Evolutionary conservation across 2,797 vertebrate species (phyloP).

Genomic region (Glossophaga mutica): DNA sequence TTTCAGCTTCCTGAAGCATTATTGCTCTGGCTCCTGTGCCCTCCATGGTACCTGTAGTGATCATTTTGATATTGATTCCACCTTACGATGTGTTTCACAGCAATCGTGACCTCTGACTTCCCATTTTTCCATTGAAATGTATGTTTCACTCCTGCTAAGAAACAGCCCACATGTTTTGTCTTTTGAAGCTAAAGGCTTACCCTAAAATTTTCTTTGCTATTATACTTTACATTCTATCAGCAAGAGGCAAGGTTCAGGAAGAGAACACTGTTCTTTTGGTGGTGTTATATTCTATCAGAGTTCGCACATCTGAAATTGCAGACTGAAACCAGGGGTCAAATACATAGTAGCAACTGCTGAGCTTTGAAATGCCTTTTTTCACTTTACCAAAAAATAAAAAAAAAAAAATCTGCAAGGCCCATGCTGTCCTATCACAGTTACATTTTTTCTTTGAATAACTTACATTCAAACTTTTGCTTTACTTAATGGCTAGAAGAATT

Average conservation of each 20-base stretch:
- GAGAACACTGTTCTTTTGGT: constrained; percentile 41
- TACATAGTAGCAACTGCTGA: constrained; percentile 40
- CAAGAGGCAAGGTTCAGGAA: constrained; percentile 64
- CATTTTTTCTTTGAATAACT: constrained; percentile 51
- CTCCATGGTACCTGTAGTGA: constrained; percentile 26
- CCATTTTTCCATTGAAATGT: constrained; percentile 61
- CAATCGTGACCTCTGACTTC: constrained; percentile 54
- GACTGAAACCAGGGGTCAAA: constrained; percentile 67
- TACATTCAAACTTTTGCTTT: constrained; percentile 57
- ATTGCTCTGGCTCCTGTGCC: background rate
- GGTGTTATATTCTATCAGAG: background rate
- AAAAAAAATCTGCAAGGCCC: constrained; percentile 31
- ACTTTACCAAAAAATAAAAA: constrained; percentile 39
- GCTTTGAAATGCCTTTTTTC: constrained; percentile 59
- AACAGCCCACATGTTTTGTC: constrained; percentile 61
- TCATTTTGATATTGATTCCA: constrained; percentile 56
- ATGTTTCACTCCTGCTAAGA: constrained; percentile 59
- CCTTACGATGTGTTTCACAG: constrained; percentile 38
- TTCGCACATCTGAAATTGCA: constrained; percentile 63
- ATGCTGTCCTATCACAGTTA: constrained; percentile 29
- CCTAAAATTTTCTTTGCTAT: constrained; percentile 59
- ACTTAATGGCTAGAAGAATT: constrained; percentile 32
- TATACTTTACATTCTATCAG: constrained; percentile 63
- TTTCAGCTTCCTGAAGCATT: background rate
- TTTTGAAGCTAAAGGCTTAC: constrained; percentile 58